These are phyloP conservation scores for Danio kyathit DNA, from an alignment of 2,797 vertebrate species.

Conservation along the genomic window DNA sequence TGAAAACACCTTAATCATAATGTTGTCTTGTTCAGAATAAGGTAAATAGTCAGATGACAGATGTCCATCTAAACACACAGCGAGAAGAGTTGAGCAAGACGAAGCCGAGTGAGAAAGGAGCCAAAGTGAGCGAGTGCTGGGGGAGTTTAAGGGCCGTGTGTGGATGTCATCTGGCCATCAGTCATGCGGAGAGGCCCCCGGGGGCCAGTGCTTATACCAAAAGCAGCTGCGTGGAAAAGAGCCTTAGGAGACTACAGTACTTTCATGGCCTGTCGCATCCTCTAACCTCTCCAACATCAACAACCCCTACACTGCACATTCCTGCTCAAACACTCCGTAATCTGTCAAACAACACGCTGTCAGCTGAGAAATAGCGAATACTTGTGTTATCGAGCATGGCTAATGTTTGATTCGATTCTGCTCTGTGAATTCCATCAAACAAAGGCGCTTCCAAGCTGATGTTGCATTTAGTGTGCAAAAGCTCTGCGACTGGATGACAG, in stretches of 20 bases:
- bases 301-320: conserved; percentile 60
- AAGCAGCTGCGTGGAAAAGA: conserved; percentile 80
- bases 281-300: conserved; percentile 71
- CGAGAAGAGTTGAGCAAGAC: conserved; percentile 14
- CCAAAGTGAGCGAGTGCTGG: conserved; percentile 23
- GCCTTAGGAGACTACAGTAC: conserved; percentile 67
- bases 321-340: conserved; percentile 37
- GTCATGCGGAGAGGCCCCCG: conserved; percentile 68
- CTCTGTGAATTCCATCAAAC: conserved; percentile 3
- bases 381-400: conserved; percentile 9
- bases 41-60: too few relatives aligned
- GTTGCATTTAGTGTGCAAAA: not conserved
- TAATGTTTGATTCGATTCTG: conserved; percentile 30
- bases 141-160: conserved; percentile 74
- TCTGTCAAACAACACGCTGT: conserved; percentile 43
- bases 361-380: conserved; percentile 14
- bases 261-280: conserved; percentile 73
- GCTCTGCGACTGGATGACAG: too few relatives aligned
- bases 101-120: not conserved
- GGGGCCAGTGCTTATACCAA: conserved; percentile 74
- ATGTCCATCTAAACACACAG: not conserved
- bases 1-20: too few relatives aligned
- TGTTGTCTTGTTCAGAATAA: too few relatives aligned
- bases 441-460: conserved; percentile 7
- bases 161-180: conserved; percentile 79